A percentile compares a stretch with the other conserved stretches of the same genome.
These are phyloP conservation scores for Ptychoptera albimana DNA, from an alignment of 2,888 invertebrate species.

Conservation along the genomic window DNA sequence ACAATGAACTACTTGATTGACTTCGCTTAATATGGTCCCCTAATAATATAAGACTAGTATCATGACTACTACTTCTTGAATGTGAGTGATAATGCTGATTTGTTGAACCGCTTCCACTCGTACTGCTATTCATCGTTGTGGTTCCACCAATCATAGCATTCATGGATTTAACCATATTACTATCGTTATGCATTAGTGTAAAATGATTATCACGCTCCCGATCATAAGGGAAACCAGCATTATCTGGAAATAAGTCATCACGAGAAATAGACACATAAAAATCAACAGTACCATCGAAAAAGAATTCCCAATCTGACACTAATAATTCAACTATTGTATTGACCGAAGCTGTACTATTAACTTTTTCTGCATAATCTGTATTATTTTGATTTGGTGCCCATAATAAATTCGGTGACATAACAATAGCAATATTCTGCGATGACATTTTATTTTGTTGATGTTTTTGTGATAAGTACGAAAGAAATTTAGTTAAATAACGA, in stretches of 20 bases:
- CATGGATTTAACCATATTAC: slow-evolving; percentile 7
- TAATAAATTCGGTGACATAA: slow-evolving; percentile 88
- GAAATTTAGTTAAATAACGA: slow-evolving; percentile 77
- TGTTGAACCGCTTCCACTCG: slow-evolving; percentile 12
- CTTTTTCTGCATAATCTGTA: slow-evolving; percentile 34
- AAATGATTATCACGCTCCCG: slow-evolving; percentile 2
- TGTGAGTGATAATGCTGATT: slow-evolving; percentile 21
- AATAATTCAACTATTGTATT: slow-evolving; percentile 75
- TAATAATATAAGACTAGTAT: slow-evolving; percentile 36
- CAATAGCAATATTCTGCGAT: slow-evolving; percentile 91
- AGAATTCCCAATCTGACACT: slow-evolving; percentile 69
- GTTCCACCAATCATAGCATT: slow-evolving; percentile 8
- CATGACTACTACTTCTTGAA: slow-evolving; percentile 41
- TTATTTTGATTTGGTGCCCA: slow-evolving; percentile 27
- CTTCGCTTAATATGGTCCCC: slow-evolving; percentile 35
- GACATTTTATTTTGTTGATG: slow-evolving; percentile 88
- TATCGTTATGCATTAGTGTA: slow-evolving; percentile 18
- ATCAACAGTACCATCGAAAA: slow-evolving; percentile 45
- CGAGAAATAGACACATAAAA: slow-evolving; percentile 48
- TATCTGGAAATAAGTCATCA: slow-evolving; percentile 38
- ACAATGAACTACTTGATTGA: slow-evolving; percentile 50
- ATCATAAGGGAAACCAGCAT: slow-evolving; percentile 9
- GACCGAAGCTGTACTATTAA: slow-evolving; percentile 67
- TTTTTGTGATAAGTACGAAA: slow-evolving; percentile 68
- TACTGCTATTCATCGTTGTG: slow-evolving; percentile 8